Percentiles rank a stretch among this genome's conserved stretches.
Conservation (phyloP, 2,113 vertebrate species). For the Origma solitaria region DNA sequence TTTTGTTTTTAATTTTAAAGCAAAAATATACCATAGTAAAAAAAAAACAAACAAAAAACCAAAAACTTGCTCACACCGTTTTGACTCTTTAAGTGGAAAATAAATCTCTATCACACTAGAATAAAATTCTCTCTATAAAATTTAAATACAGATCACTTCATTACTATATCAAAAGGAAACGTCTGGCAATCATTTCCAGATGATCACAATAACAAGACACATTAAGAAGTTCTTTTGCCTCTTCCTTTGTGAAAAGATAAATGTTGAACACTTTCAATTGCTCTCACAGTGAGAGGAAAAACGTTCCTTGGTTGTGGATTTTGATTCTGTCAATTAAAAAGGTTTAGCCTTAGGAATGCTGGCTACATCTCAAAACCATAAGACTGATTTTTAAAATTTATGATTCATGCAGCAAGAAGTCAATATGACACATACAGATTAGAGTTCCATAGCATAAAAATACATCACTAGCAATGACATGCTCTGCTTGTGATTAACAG, state of each 20-base stretch:
- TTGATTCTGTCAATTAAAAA: constrained; percentile 69
- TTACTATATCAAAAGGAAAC: constrained; percentile 72
- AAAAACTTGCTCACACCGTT: constrained; percentile 48
- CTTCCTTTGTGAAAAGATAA: constrained; percentile 55
- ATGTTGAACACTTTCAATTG: constrained; percentile 35
- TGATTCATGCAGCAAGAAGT: constrained; percentile 78
- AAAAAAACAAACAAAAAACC: constrained; percentile 3
- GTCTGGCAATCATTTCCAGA: constrained; percentile 72
- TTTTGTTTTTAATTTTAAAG: constrained; percentile 68
- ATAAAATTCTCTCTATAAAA: constrained; percentile 79
- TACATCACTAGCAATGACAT: constrained; percentile 66
- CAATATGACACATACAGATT: constrained; percentile 70
- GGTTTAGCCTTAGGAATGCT: constrained; percentile 76
- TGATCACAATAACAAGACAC: constrained; percentile 74
- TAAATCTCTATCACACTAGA: constrained; percentile 78
- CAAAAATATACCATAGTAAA: constrained; percentile 74
- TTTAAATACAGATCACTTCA: constrained; percentile 74
- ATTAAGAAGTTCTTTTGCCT: constrained; percentile 62
- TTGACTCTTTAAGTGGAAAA: constrained; percentile 74
- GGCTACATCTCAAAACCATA: constrained; percentile 71
- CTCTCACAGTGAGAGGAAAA: constrained; percentile 48
- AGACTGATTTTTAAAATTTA: constrained; percentile 70
- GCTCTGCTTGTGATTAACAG: constrained; percentile 59
- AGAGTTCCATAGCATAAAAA: constrained; percentile 70
- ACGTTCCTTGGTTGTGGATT: constrained; percentile 48